phyloP scores from a whole-genome alignment of 2,113 vertebrate species.

The Elaphurus davidianus region DNA sequence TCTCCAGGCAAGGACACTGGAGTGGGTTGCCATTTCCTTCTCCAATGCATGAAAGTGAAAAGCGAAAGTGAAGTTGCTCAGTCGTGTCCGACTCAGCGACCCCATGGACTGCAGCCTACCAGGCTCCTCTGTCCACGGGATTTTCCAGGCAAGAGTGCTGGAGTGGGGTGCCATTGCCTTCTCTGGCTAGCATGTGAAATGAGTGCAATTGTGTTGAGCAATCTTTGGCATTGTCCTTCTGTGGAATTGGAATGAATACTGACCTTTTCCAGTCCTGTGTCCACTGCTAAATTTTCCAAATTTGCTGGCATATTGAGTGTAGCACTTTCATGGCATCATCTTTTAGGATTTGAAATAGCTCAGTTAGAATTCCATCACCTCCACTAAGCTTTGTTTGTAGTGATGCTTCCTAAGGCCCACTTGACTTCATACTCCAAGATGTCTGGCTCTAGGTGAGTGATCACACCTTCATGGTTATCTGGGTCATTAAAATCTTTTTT shows the following conservation, averaged over 20 bases:
- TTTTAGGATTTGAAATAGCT: neutral
- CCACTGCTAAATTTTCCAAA: neutral
- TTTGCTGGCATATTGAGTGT: neutral
- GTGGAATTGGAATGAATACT: neutral
- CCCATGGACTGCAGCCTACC: no score
- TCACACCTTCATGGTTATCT: neutral
- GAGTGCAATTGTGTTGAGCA: neutral
- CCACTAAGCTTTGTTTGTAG: neutral
- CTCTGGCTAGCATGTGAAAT: neutral
- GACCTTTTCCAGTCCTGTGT: neutral
- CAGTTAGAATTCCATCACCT: neutral
- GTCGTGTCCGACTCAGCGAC: no score
- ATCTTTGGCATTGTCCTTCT: neutral
- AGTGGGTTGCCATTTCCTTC: no score
- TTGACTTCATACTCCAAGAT: neutral
- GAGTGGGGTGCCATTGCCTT: no score
- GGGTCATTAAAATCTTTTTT: neutral
- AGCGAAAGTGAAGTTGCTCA: no score
- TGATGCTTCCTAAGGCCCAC: neutral
- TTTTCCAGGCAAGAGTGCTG: no score
- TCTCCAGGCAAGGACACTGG: no score
- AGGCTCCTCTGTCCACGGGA: no score
- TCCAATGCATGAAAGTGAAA: no score
- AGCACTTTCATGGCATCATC: neutral
- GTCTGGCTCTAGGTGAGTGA: neutral